phyloP scores from a whole-genome alignment of 2,888 invertebrate species.

The Oligia latruncula region DNA sequence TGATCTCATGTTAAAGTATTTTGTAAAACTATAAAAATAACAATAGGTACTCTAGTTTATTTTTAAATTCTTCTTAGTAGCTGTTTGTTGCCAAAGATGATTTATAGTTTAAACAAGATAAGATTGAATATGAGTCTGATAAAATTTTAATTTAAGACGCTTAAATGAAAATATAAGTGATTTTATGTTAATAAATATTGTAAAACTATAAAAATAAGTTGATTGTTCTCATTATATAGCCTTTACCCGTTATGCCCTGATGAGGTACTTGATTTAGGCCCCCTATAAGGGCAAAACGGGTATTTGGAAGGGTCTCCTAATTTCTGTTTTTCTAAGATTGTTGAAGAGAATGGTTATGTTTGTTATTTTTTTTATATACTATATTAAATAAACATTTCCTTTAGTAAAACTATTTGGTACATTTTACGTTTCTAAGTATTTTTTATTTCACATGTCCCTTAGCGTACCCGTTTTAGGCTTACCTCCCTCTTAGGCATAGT shows the following conservation, averaged over 20 bases:
- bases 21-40: slow-evolving; percentile 9
- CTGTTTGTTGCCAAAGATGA: slow-evolving; percentile 23
- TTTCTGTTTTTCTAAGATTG: slow-evolving; percentile 9
- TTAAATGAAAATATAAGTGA: slow-evolving; percentile 22
- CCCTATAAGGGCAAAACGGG: slow-evolving; percentile 2
- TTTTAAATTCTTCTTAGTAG: slow-evolving; percentile 15
- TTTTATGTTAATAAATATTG: slow-evolving; percentile 15
- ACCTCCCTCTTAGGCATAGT: too few species aligned
- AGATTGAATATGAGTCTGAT: slow-evolving; percentile 25
- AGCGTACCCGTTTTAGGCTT: slow-evolving; percentile 8
- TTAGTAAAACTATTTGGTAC: slow-evolving; percentile 8
- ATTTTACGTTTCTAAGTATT: slow-evolving; percentile 7
- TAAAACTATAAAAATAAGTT: slow-evolving; percentile 12
- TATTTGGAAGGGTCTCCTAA: not conserved
- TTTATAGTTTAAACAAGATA: slow-evolving; percentile 25
- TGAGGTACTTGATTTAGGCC: slow-evolving; percentile 12
- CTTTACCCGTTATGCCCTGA: slow-evolving; percentile 11
- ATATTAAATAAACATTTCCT: slow-evolving; percentile 5
- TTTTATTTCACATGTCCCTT: slow-evolving; percentile 5
- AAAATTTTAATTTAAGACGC: slow-evolving; percentile 19
- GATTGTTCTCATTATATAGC: slow-evolving; percentile 7
- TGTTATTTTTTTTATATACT: slow-evolving; percentile 6
- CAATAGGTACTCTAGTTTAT: slow-evolving; percentile 16
- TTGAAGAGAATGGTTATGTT: slow-evolving; percentile 7
- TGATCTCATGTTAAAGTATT: slow-evolving; percentile 26